Conservation (phyloP, 2,113 vertebrate species). For the Eubucco bourcierii region DNA sequence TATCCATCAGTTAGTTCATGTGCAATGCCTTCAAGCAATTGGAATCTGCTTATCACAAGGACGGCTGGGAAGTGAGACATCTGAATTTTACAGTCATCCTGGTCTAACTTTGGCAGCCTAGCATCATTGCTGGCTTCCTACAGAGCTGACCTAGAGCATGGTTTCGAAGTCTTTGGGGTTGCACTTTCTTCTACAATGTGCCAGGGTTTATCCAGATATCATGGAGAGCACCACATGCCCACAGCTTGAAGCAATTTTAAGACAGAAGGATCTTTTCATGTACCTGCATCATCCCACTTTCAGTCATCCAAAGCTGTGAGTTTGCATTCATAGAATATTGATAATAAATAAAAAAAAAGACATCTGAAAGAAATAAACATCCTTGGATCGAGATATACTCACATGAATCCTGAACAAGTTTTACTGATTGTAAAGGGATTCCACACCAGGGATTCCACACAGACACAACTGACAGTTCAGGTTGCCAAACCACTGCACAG, state of each 20-base stretch:
- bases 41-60: neutral
- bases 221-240: neutral
- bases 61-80: neutral
- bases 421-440: neutral
- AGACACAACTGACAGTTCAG: neutral
- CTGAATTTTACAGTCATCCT: neutral
- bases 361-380: neutral
- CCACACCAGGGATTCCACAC: neutral
- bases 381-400: neutral
- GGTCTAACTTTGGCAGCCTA: neutral
- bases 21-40: neutral
- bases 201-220: rapidly evolving
- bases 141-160: rapidly evolving
- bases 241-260: neutral
- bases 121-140: neutral
- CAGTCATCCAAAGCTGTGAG: neutral
- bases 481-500: neutral
- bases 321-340: neutral
- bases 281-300: neutral
- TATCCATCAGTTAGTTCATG: neutral
- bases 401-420: neutral
- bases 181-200: neutral
- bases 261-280: neutral
- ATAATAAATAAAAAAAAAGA: neutral
- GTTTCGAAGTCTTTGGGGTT: neutral